Percentiles rank a stretch among this genome's conserved stretches.
Evolutionary conservation across 2,888 invertebrate genomes (phyloP).

Genomic region (Leptinotarsa haldemani): DNA sequence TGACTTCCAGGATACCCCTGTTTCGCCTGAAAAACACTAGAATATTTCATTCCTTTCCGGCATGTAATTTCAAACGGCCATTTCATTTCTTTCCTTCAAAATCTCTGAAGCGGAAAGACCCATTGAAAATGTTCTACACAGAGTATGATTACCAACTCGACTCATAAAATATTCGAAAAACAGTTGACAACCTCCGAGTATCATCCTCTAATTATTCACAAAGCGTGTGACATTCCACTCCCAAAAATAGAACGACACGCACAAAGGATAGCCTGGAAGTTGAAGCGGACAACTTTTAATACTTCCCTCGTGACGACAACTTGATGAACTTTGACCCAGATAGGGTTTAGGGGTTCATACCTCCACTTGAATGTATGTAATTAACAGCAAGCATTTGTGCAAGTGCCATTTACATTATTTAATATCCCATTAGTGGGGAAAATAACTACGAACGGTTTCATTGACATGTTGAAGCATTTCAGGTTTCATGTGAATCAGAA

Average conservation of each 20-base stretch:
- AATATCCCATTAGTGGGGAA: neutral
- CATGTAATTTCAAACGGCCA: neutral
- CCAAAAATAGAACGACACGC: constrained; percentile 25
- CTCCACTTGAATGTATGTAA: neutral
- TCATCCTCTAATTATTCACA: constrained; percentile 29
- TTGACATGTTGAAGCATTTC: too few relatives aligned
- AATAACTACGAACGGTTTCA: neutral
- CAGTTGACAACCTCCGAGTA: constrained; percentile 25
- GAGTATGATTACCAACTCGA: constrained; percentile 23
- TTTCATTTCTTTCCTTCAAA: neutral
- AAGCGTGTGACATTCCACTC: constrained; percentile 20
- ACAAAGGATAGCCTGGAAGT: constrained; percentile 19
- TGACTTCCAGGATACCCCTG: neutral
- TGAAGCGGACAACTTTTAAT: constrained; percentile 22
- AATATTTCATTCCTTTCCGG: constrained; percentile 14
- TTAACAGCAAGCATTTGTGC: neutral
- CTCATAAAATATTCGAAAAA: constrained; percentile 27
- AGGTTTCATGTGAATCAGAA: too few relatives aligned
- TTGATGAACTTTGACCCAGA: constrained; percentile 16
- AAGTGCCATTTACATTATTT: neutral
- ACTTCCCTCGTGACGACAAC: constrained; percentile 13
- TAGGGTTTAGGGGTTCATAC: constrained; percentile 12
- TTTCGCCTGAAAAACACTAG: neutral
- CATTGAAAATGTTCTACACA: constrained; percentile 14
- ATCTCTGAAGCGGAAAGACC: neutral